Conservation (phyloP, 37 sponge, comb jelly and placozoan species). For the Eunapius fragilis region DNA sequence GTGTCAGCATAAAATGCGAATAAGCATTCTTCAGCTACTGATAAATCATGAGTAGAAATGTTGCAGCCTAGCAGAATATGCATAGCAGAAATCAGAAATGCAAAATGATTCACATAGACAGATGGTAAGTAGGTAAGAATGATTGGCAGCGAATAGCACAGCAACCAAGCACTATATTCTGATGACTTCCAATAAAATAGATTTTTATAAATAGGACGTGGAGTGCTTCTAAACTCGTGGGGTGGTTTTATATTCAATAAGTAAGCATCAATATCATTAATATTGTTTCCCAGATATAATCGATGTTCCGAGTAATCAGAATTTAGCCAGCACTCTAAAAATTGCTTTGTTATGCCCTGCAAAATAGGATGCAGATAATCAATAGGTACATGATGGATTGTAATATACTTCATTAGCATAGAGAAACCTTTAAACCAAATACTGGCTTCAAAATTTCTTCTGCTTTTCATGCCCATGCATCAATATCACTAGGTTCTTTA, state of each 20-base stretch:
- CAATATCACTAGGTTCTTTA: too few species aligned
- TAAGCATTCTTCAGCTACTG: background rate
- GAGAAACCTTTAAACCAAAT: too few species aligned
- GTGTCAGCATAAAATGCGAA: background rate
- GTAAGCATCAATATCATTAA: background rate
- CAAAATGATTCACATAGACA: conserved; percentile 6
- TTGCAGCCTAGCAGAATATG: background rate
- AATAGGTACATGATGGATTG: too few species aligned
- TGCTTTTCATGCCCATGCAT: too few species aligned
- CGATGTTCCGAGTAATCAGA: too few species aligned
- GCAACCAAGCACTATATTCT: conserved; percentile 6
- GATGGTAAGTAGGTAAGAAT: background rate
- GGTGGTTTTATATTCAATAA: conserved; percentile 3
- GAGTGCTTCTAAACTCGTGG: conserved; percentile 4
- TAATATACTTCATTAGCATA: too few species aligned
- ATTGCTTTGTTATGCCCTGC: too few species aligned
- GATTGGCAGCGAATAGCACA: background rate
- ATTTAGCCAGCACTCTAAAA: too few species aligned
- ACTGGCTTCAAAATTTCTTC: too few species aligned
- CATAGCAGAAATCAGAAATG: background rate
- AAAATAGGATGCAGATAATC: too few species aligned
- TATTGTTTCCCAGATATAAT: too few species aligned
- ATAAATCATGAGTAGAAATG: background rate
- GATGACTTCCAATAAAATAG: conserved; percentile 12
- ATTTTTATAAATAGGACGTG: background rate